Evolutionary conservation across 2,888 invertebrate genomes (phyloP).

Genomic region (Drosophila sordidula): DNA sequence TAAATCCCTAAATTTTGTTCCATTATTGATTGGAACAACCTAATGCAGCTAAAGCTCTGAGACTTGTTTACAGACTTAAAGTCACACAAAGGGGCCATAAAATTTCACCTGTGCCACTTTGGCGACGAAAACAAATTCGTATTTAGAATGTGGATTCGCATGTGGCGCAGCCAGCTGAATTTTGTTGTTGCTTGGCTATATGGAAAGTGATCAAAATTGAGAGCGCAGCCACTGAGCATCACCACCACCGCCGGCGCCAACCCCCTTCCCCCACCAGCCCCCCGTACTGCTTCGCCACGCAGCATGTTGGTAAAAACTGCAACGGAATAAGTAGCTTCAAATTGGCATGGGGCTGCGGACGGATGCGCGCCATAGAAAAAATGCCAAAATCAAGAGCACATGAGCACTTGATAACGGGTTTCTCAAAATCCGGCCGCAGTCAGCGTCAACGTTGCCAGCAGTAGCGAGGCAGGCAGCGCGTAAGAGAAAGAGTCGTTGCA

Average conservation of each 20-base stretch:
- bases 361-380: constrained; percentile 20
- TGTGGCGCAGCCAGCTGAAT: constrained; percentile 28
- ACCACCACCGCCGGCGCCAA: no score
- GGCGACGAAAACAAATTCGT: constrained; percentile 30
- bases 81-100: constrained; percentile 12
- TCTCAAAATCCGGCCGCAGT: constrained; percentile 64
- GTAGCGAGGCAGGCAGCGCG: constrained; percentile 5
- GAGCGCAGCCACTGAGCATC: constrained; percentile 15
- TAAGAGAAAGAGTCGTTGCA: constrained; percentile 52
- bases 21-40: not conserved
- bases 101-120: constrained; percentile 59
- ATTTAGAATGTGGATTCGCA: constrained; percentile 19
- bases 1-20: no score
- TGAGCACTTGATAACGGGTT: constrained; percentile 66
- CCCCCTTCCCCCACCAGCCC: no score
- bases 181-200: constrained; percentile 29
- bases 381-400: constrained; percentile 44
- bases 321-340: constrained; percentile 53
- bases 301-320: constrained; percentile 28
- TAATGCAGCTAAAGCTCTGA: constrained; percentile 3
- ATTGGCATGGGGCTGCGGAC: constrained; percentile 31
- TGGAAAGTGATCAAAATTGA: constrained; percentile 70
- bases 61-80: constrained; percentile 26
- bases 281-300: not conserved
- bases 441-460: constrained; percentile 6